phyloP scores from a whole-genome alignment of 1,140 invertebrate species.

The Chrysoperla carnea region DNA sequence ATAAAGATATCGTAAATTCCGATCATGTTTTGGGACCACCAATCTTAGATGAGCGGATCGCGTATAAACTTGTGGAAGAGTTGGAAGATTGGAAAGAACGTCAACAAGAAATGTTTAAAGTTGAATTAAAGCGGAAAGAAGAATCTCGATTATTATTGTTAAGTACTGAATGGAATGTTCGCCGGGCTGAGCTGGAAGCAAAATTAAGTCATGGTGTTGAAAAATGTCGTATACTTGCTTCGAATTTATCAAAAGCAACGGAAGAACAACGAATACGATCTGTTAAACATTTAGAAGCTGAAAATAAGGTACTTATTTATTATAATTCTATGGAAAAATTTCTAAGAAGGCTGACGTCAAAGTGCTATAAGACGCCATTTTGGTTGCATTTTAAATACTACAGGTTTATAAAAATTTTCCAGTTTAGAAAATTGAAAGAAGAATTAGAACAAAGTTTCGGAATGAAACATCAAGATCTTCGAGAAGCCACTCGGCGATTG shows the following conservation, averaged over 20 bases:
- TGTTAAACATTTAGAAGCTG: background rate
- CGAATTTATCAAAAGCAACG: conserved; percentile 18
- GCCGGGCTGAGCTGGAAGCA: conserved; percentile 16
- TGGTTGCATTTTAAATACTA: too few relatives aligned
- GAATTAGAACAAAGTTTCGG: too few relatives aligned
- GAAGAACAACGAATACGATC: conserved; percentile 16
- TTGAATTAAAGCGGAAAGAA: conserved; percentile 8
- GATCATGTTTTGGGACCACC: too few relatives aligned
- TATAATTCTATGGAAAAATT: conserved; percentile 15
- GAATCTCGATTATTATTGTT: conserved; percentile 1
- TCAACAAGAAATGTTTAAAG: conserved; percentile 27
- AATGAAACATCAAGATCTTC: too few relatives aligned
- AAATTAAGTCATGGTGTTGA: conserved; percentile 17
- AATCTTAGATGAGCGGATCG: conserved; percentile 16
- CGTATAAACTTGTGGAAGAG: conserved; percentile 28
- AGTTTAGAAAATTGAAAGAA: too few relatives aligned
- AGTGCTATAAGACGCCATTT: too few relatives aligned
- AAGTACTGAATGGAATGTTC: conserved; percentile 16
- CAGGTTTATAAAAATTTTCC: too few relatives aligned
- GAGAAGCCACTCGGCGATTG: too few relatives aligned
- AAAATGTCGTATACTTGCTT: conserved; percentile 19
- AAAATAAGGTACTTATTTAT: conserved; percentile 14
- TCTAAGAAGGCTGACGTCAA: conserved; percentile 8
- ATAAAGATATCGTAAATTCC: too few relatives aligned
- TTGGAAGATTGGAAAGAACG: conserved; percentile 31